Base-by-base conservation (phyloP, 2,888 invertebrate species). In the Sphecodes monilicornis region DNA sequence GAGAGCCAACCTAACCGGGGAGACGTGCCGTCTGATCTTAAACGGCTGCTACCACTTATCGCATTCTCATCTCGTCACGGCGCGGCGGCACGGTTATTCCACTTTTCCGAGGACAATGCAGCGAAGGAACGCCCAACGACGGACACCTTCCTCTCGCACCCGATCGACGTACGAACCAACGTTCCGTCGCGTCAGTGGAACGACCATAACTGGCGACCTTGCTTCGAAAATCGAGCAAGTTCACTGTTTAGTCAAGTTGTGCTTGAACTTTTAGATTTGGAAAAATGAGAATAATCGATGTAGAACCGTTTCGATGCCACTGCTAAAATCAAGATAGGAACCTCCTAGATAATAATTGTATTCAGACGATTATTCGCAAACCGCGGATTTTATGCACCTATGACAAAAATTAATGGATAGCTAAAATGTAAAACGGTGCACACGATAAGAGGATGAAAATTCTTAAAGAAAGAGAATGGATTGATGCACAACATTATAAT, bases 41-140 rank as follows among this genome's bases (percentile, higher is more conserved):
- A 76, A 68, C 77, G 75, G 36, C 43, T 68, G 41, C 74, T 86
- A 86, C 82, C 71, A 86, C 86, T 86, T 86, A 79, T 82, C 82
- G 79, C 74, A 75, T 79, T 77, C 72, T 57, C 64, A 85, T 80
- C 85, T 77, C 43, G 68, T 77, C 43, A 68, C 43, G 74, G 32
- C 80, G 6, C 46, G 68, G 71, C 43, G 74, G 32, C 80, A 10
- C 46, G 68, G 50, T 80, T 84, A 79, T 76, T 78, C 78, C 78
- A 85, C 84, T 85, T 84, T 50, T 72, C 26, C 13, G 41, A 69
- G 76, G 60, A 60, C 60, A 60, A 60, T 60, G 29, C 26, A 22
- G 13, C 57, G 43, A 4, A 43, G 43, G 22, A 22, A 50, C 50
- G 50, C 50, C 22, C 8, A 8, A 0, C 54, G 54, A 29, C 29